phyloP scores from a whole-genome alignment of 1,140 invertebrate species.

The Zeugodacus cucurbitae region DNA sequence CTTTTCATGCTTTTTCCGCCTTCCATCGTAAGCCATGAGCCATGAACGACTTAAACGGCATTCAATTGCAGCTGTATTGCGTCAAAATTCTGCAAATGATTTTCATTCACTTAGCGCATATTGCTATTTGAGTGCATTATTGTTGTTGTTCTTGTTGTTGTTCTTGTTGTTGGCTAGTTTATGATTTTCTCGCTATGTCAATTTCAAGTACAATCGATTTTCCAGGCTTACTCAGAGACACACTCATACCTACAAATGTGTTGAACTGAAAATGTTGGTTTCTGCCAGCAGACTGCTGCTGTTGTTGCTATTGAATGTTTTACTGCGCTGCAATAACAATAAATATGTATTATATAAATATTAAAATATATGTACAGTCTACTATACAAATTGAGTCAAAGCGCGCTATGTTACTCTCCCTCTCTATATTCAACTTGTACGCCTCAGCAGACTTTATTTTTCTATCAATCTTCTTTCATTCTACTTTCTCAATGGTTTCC shows the following conservation, averaged over 20 bases:
- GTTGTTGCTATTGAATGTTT: neutral
- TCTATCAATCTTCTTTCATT: neutral
- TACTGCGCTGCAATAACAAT: neutral
- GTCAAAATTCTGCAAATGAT: neutral
- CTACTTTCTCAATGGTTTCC: neutral
- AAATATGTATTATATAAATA: neutral
- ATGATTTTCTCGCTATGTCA: constrained; percentile 7
- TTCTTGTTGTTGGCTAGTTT: neutral
- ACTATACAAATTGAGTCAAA: neutral
- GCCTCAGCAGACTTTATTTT: neutral
- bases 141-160: neutral
- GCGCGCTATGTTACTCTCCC: neutral
- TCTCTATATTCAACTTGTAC: neutral
- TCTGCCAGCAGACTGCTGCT: neutral
- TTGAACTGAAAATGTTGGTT: neutral
- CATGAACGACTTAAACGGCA: neutral
- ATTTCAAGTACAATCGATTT: constrained; percentile 35
- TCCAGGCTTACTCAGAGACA: neutral
- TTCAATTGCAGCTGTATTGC: neutral
- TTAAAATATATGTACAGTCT: neutral
- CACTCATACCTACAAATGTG: neutral
- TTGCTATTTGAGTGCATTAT: neutral
- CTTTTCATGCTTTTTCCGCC: neutral
- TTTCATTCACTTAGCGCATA: neutral
- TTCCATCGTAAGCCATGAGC: neutral